A percentile compares a stretch with the other conserved stretches of the same genome.
These are phyloP conservation scores for Conus ventricosus DNA, from an alignment of 1,140 invertebrate species.

Conservation along the genomic window DNA sequence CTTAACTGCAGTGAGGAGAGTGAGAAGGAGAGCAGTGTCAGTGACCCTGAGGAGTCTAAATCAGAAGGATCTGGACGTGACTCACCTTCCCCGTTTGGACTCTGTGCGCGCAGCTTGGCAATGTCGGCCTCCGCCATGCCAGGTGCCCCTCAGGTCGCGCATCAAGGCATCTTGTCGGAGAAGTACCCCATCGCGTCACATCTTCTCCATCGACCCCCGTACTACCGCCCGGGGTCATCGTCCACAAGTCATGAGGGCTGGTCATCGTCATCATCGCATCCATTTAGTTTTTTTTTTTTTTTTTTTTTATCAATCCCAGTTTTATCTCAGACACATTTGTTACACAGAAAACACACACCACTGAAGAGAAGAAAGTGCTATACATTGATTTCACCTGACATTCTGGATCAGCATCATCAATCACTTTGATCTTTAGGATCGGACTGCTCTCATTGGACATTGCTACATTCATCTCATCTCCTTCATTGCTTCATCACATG, in stretches of 20 bases:
- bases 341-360: constrained; percentile 31
- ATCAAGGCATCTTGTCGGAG: constrained; percentile 50
- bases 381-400: background rate
- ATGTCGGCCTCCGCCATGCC: constrained; percentile 42
- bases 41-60: constrained; percentile 60
- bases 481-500: background rate
- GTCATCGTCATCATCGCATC: background rate
- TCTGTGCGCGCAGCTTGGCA: constrained; percentile 41
- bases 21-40: constrained; percentile 61
- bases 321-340: background rate
- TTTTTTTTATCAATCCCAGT: background rate
- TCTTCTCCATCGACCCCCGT: constrained; percentile 59
- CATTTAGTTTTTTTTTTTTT: background rate
- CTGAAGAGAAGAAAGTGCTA: constrained; percentile 35
- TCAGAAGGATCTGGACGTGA: constrained; percentile 62
- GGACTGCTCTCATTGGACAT: background rate
- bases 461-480: constrained; percentile 1
- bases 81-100: constrained; percentile 50
- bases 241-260: constrained; percentile 62
- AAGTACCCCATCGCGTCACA: constrained; percentile 65
- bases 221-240: constrained; percentile 65
- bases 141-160: constrained; percentile 28
- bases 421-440: background rate
- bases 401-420: background rate
- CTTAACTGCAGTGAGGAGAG: constrained; percentile 57